Evolutionary conservation across 2,113 vertebrate genomes (phyloP).

Genomic region (Scolopax mira): DNA sequence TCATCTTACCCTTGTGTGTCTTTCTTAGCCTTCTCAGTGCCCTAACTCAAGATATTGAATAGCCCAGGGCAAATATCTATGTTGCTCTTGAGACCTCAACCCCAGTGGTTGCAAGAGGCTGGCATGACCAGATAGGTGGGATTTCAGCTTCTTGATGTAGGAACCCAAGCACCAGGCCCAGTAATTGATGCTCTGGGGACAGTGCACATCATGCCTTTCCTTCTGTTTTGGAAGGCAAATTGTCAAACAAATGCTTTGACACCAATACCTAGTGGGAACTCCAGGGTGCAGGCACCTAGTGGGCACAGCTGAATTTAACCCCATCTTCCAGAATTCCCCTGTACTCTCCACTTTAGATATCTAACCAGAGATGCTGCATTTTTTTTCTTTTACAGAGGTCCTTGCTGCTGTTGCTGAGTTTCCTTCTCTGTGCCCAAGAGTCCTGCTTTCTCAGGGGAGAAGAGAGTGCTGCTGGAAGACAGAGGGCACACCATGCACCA

Average conservation of each 20-base stretch:
- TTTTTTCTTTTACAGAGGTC: not conserved
- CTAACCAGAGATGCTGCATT: not conserved
- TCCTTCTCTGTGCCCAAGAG: not conserved
- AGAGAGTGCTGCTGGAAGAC: not conserved
- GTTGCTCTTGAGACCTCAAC: not conserved
- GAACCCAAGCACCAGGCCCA: not conserved
- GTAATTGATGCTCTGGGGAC: not conserved
- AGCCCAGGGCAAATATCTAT: not conserved
- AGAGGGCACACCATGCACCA: not conserved
- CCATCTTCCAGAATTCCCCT: not conserved
- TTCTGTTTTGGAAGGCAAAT: not conserved
- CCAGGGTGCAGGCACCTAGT: not conserved
- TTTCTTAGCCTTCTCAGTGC: not conserved
- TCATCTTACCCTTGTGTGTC: not conserved
- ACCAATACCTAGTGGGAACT: not conserved
- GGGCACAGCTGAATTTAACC: not conserved
- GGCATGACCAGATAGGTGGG: not conserved
- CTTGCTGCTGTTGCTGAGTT: not conserved
- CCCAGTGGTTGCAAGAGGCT: not conserved
- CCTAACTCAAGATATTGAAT: fast-evolving
- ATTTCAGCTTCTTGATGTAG: not conserved
- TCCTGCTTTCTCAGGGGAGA: not conserved
- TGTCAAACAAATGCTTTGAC: not conserved
- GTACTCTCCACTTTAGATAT: not conserved
- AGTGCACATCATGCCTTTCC: fast-evolving